These are phyloP conservation scores for Biston stratarius DNA, from an alignment of 2,888 invertebrate genomes.

Conservation along the genomic window DNA sequence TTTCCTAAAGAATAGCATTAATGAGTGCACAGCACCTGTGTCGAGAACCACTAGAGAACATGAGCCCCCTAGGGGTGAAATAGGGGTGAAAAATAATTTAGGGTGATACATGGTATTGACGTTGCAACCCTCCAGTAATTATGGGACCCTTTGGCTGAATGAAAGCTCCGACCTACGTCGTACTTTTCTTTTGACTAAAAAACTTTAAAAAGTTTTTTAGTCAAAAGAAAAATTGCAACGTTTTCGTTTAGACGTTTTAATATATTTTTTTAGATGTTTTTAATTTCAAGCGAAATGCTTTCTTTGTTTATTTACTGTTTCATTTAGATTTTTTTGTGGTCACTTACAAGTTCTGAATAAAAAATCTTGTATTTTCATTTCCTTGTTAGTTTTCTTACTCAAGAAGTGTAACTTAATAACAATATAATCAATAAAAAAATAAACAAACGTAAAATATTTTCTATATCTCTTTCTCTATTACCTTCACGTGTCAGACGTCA, in stretches of 20 bases:
- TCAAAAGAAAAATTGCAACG: too few relatives aligned
- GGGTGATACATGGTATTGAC: constrained; percentile 71
- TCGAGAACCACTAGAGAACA: constrained; percentile 43
- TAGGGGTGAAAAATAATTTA: constrained; percentile 75
- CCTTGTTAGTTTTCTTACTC: too few relatives aligned
- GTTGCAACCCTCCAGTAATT: constrained; percentile 52
- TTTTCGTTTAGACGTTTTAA: too few relatives aligned
- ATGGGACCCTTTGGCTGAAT: constrained; percentile 38
- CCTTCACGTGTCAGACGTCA: too few relatives aligned
- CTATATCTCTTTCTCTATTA: too few relatives aligned
- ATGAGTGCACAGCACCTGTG: constrained; percentile 62
- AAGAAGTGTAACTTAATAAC: too few relatives aligned
- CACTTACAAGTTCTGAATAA: too few relatives aligned
- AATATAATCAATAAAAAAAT: too few relatives aligned
- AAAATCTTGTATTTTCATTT: too few relatives aligned
- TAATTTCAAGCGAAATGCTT: constrained; percentile 3
- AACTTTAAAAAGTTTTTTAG: background rate
- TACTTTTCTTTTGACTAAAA: constrained; percentile 18
- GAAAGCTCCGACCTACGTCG: constrained; percentile 32
- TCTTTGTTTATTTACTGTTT: background rate
- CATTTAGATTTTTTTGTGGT: background rate
- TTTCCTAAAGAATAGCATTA: constrained; percentile 45
- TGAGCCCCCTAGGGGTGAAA: constrained; percentile 54
- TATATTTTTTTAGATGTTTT: too few relatives aligned
- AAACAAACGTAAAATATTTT: too few relatives aligned